Percentiles rank a stretch among this genome's conserved stretches.
phyloP scores from a whole-genome alignment of 2,888 invertebrate genomes.

The Phorcus lineatus region DNA sequence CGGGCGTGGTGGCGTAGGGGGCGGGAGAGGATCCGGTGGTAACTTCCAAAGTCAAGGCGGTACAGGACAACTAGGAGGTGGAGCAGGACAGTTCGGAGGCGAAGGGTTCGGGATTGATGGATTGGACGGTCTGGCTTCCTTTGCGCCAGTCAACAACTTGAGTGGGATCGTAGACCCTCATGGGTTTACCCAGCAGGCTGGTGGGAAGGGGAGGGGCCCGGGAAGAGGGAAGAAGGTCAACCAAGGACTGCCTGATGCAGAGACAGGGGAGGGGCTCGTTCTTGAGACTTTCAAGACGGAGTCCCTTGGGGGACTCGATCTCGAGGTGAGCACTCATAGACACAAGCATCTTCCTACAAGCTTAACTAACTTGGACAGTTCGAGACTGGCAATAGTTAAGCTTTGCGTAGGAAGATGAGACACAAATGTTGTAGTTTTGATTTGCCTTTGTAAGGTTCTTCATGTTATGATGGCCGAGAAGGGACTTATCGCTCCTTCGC shows the following conservation, averaged over 20 bases:
- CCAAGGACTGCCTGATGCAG: neutral
- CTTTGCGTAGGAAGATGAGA: too few relatives aligned
- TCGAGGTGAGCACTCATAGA: too few relatives aligned
- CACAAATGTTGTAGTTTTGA: too few relatives aligned
- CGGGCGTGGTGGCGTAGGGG: neutral
- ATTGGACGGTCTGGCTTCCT: neutral
- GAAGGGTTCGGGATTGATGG: neutral
- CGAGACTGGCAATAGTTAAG: too few relatives aligned
- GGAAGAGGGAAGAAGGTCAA: neutral
- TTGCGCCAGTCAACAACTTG: neutral
- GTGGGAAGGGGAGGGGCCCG: neutral
- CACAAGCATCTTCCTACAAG: too few relatives aligned
- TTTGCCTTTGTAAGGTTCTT: too few relatives aligned
- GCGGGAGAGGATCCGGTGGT: neutral
- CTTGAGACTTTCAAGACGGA: too few relatives aligned
- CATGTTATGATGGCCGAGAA: too few relatives aligned
- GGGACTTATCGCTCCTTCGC: too few relatives aligned
- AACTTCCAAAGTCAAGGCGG: neutral
- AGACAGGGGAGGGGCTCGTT: too few relatives aligned
- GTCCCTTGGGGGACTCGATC: too few relatives aligned
- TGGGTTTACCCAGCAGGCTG: neutral
- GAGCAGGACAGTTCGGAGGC: neutral
- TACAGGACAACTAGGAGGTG: neutral
- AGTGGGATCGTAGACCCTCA: neutral
- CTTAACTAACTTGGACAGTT: too few relatives aligned